A percentile compares a stretch with the other conserved stretches of the same genome.
phyloP scores from a whole-genome alignment of 2,113 vertebrate species.

The Physeter macrocephalus region DNA sequence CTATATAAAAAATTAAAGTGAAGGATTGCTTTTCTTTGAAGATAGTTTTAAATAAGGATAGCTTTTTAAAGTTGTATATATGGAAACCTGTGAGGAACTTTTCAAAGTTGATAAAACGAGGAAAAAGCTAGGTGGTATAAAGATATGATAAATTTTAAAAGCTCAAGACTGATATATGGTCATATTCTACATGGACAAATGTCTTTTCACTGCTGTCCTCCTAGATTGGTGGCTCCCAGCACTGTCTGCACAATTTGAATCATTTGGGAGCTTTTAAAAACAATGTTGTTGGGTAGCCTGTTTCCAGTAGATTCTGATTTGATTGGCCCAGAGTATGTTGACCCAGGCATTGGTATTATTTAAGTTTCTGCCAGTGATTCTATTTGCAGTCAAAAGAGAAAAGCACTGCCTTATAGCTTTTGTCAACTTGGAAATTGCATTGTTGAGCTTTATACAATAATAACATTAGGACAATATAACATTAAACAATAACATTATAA shows the following conservation, averaged over 20 bases:
- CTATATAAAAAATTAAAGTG: slow-evolving; percentile 29
- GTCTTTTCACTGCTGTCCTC: not conserved
- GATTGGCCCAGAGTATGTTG: not conserved
- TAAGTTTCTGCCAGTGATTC: not conserved
- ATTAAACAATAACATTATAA: not conserved
- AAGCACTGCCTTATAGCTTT: not conserved
- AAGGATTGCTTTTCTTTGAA: not conserved
- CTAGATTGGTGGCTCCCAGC: not conserved
- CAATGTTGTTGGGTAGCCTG: not conserved
- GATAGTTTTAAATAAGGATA: not conserved
- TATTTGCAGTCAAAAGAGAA: not conserved
- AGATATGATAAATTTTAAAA: not conserved
- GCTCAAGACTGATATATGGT: not conserved
- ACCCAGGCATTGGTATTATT: not conserved
- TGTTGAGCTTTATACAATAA: not conserved
- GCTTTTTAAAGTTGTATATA: not conserved
- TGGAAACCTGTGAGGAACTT: not conserved
- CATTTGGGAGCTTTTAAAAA: not conserved
- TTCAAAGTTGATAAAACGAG: not conserved
- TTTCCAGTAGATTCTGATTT: not conserved
- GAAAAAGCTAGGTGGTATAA: not conserved
- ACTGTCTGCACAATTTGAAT: not conserved
- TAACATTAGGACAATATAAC: not conserved
- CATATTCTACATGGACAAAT: not conserved
- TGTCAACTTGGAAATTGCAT: not conserved